Percentiles rank a stretch among this genome's conserved stretches.
These are phyloP conservation scores for Periparus ater DNA, from an alignment of 2,797 vertebrate genomes.

Conservation along the genomic window DNA sequence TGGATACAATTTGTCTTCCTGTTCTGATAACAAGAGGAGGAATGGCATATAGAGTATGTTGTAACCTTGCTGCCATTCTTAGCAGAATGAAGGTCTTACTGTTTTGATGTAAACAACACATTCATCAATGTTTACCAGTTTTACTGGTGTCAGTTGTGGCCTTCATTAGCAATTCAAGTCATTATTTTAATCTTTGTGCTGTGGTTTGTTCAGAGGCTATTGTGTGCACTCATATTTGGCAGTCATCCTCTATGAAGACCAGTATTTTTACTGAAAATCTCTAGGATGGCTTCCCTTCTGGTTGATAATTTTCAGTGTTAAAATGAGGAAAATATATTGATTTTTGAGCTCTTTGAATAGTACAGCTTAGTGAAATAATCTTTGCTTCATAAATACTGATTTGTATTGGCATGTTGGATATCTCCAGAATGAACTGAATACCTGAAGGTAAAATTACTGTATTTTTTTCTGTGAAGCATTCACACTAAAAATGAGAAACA, in stretches of 20 bases:
- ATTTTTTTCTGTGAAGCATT: background rate
- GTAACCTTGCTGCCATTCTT: background rate
- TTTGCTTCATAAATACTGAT: background rate
- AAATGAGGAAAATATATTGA: background rate
- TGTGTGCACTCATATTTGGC: background rate
- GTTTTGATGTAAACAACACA: background rate
- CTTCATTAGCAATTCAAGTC: background rate
- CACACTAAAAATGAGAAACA: background rate
- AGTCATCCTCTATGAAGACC: background rate
- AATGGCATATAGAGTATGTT: background rate
- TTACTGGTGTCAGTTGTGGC: background rate
- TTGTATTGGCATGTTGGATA: background rate
- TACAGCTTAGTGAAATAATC: background rate
- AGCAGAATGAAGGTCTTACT: background rate
- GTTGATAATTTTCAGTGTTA: background rate
- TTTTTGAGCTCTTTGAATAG: background rate
- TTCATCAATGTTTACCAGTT: background rate
- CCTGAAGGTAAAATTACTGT: background rate
- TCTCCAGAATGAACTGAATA: background rate
- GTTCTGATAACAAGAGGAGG: background rate
- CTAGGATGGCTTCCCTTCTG: background rate
- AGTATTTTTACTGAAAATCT: background rate
- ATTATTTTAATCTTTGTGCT: background rate
- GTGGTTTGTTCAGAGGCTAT: background rate
- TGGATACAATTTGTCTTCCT: background rate